These are phyloP conservation scores for Ptilorrhoa leucosticta DNA, from an alignment of 2,113 vertebrate genomes.

Conservation along the genomic window DNA sequence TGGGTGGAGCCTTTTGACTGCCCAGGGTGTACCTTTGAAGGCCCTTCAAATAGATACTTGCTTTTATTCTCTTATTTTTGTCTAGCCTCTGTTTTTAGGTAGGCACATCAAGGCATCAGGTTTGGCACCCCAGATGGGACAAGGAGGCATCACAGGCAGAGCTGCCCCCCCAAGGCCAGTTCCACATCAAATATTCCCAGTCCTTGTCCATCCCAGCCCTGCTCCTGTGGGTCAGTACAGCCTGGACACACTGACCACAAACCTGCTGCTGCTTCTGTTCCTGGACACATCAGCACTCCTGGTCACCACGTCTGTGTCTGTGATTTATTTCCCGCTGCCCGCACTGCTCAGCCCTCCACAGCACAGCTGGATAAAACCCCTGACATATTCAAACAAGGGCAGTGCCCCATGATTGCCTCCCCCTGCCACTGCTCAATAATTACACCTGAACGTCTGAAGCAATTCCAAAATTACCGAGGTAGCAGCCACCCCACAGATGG, in stretches of 20 bases:
- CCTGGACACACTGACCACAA: not conserved
- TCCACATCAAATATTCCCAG: not conserved
- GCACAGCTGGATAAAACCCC: not conserved
- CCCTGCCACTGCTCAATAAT: not conserved
- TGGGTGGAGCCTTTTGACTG: too few species aligned
- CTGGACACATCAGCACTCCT: not conserved
- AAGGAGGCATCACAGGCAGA: too few species aligned
- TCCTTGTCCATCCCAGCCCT: not conserved
- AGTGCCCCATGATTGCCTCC: not conserved
- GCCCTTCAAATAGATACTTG: too few species aligned
- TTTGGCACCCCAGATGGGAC: too few species aligned
- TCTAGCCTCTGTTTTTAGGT: too few species aligned
- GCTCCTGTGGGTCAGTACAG: not conserved
- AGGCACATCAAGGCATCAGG: too few species aligned
- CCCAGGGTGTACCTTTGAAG: too few species aligned
- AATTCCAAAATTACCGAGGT: not conserved
- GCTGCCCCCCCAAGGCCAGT: not conserved
- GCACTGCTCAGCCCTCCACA: not conserved
- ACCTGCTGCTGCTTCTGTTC: not conserved
- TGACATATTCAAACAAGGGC: not conserved
- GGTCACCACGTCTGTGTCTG: not conserved
- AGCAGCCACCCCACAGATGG: not conserved
- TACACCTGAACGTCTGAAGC: not conserved
- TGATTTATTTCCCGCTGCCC: not conserved
- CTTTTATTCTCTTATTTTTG: too few species aligned